Base-by-base conservation (phyloP, 2,888 invertebrate genomes). In the Rhimphoctona megacephalus region DNA sequence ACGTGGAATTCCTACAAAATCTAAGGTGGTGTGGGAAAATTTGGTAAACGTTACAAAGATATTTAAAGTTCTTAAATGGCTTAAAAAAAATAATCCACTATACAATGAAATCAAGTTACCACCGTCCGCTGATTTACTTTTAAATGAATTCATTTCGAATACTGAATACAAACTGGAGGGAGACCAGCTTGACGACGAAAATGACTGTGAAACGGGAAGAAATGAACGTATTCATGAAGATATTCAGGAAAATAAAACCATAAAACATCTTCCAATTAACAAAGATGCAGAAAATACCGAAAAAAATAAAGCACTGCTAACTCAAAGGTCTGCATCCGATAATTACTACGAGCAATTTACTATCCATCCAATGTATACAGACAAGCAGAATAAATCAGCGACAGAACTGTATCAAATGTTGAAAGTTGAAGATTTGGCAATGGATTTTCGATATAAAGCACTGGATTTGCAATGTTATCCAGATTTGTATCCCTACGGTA, bases 1-100 rank as follows among this genome's bases (percentile, higher is more conserved):
- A 36, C 36, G 36, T 36, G 87, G 92, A 49, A 82, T 89, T 49
- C 92, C 92, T 70, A 92, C 85, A 19, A 91, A 91, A 77, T 70
- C 80, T 7, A 90, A 90, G 73, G 79, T 86, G 9, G 87, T 92
- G 22, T 92, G 92, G 92, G 88, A 92, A 85, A 86, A 89, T 25
- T 33, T 25, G 39, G 92, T 92, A 2, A 87, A 92, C 82, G 82
- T 92, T 7, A 88, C 89, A 80, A 91, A 92, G 77, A 88, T 92
- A 5, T 91, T 88, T 79, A 54, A 87, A 36, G 89, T 91, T n/a
- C 87, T 92, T 73, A 19, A 76, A 77, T 90, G 88, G 82, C 87
- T 92, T n/a, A 91, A 92, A 89, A 39, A 25, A 25, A 88, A 88
- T 74, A 92, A 92, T 88, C 83, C 77, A 17, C 85, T 89, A 14